Conservation (phyloP, 2,888 invertebrate genomes). For the Synergus laeviventris region DNA sequence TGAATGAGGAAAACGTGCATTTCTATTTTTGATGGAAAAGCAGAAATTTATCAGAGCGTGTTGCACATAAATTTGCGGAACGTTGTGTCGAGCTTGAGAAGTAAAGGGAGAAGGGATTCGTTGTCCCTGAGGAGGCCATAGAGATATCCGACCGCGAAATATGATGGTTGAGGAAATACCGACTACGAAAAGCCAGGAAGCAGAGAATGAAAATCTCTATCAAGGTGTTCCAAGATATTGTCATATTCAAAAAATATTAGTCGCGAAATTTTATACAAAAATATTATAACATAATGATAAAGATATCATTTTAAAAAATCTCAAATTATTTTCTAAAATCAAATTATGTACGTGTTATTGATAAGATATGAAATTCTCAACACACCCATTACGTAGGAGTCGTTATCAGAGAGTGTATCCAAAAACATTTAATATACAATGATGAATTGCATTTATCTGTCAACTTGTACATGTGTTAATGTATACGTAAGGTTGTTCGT, state of each 20-base stretch:
- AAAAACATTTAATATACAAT: constrained; percentile 11
- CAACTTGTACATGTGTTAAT: neutral
- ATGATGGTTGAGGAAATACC: constrained; percentile 2
- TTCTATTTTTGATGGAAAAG: neutral
- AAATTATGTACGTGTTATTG: neutral
- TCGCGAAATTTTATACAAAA: neutral
- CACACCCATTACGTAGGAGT: neutral
- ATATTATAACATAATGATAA: neutral
- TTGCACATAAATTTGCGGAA: neutral
- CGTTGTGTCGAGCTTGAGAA: neutral
- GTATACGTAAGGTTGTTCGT: neutral
- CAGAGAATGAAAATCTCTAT: neutral
- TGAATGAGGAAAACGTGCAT: neutral
- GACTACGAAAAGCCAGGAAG: neutral
- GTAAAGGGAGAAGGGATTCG: neutral
- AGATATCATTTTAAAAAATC: neutral
- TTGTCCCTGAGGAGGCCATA: neutral
- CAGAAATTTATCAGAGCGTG: neutral
- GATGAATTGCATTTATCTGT: constrained; percentile 15
- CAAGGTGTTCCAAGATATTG: neutral
- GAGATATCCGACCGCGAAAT: constrained; percentile 9
- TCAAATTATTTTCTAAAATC: neutral
- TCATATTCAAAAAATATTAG: neutral
- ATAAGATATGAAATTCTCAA: neutral
- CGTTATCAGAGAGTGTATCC: neutral